Conservation (phyloP, 2,797 vertebrate genomes). For the Emys orbicularis region DNA sequence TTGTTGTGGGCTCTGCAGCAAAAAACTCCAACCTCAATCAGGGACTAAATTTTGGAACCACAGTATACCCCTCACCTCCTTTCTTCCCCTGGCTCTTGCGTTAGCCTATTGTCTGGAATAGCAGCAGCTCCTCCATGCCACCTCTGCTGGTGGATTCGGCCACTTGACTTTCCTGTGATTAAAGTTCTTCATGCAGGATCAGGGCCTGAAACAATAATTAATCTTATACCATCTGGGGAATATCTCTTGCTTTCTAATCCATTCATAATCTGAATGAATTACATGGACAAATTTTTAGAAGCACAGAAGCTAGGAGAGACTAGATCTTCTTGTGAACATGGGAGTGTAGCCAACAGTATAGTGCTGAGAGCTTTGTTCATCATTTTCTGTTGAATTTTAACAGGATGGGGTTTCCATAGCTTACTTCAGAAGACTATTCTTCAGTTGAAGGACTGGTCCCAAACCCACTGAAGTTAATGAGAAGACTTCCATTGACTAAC, state of each 20-base stretch:
- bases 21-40: background rate
- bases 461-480: background rate
- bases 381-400: background rate
- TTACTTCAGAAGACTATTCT: background rate
- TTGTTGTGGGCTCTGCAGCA: background rate
- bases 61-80: background rate
- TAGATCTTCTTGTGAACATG: background rate
- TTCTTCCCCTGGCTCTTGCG: background rate
- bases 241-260: background rate
- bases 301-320: background rate
- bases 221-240: background rate
- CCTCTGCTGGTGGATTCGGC: background rate
- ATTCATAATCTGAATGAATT: background rate
- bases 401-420: background rate
- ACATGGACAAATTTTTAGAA: accelerated
- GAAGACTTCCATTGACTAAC: background rate
- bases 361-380: background rate
- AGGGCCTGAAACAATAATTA: background rate
- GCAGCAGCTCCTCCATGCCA: background rate
- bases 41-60: background rate
- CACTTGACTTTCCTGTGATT: background rate
- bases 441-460: background rate
- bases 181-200: background rate
- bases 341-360: background rate
- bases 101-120: background rate